Conservation (phyloP, 2,113 vertebrate species). For the Myanophis thanlyinensis region DNA sequence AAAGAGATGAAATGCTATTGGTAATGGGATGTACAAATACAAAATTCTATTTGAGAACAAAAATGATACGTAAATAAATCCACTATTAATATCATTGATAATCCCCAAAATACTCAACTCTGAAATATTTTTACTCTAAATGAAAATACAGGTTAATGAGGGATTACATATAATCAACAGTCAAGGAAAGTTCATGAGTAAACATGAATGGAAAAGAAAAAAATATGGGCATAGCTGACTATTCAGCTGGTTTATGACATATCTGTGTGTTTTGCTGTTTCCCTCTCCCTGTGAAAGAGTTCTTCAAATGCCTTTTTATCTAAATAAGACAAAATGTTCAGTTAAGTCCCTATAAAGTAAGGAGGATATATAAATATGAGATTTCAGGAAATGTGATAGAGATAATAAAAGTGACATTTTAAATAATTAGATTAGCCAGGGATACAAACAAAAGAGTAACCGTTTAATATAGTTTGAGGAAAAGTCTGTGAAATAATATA, state of each 20-base stretch:
- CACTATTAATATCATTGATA: background rate
- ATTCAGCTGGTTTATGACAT: background rate
- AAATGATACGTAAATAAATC: background rate
- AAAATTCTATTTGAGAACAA: background rate
- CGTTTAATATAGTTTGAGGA: background rate
- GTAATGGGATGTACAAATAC: background rate
- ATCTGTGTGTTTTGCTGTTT: background rate
- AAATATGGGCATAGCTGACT: background rate
- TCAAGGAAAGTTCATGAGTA: background rate
- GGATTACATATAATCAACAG: background rate
- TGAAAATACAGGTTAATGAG: background rate
- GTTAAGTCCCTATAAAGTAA: background rate
- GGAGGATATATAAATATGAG: background rate
- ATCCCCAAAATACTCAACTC: background rate
- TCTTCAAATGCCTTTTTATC: background rate
- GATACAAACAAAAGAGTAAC: background rate
- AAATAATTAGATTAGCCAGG: background rate
- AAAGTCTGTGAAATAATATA: background rate
- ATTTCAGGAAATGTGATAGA: background rate
- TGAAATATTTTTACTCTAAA: background rate
- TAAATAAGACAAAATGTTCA: background rate
- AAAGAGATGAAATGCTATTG: background rate
- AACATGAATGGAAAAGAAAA: background rate
- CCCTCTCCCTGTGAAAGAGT: background rate
- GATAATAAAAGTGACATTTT: background rate